Conservation (phyloP, 2,888 invertebrate genomes). For the Drosophila mimica region DNA sequence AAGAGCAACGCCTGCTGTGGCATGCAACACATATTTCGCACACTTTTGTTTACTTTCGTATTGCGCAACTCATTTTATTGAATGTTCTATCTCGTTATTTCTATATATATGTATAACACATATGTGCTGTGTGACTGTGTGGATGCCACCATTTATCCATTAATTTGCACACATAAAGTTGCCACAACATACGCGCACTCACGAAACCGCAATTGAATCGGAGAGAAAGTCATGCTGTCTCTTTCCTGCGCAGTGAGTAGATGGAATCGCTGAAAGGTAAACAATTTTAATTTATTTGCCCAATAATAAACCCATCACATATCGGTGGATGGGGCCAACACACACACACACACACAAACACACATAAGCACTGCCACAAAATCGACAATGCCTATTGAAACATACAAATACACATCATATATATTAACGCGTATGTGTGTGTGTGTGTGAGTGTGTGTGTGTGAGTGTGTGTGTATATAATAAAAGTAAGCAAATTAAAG, state of each 20-base stretch:
- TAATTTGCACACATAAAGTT: constrained; percentile 76
- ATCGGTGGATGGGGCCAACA: constrained; percentile 18
- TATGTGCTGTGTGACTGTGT: constrained; percentile 12
- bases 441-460: constrained; percentile 13
- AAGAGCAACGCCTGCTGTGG: constrained; percentile 8
- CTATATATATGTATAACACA: constrained; percentile 17
- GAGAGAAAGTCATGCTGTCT: constrained; percentile 20
- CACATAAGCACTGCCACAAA: constrained; percentile 10
- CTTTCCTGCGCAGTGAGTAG: constrained; percentile 20
- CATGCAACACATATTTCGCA: constrained; percentile 28
- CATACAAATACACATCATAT: constrained; percentile 53
- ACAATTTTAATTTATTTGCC: constrained; percentile 79
- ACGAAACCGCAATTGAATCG: constrained; percentile 67
- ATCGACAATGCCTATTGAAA: constrained; percentile 36
- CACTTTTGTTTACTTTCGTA: constrained; percentile 56
- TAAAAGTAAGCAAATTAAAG: constrained; percentile 48
- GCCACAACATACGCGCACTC: constrained; percentile 72
- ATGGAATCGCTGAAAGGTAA: constrained; percentile 65
- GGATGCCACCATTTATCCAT: constrained; percentile 69
- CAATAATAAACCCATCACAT: constrained; percentile 77
- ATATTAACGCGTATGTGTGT: constrained; percentile 50
- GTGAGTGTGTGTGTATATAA: constrained; percentile 26
- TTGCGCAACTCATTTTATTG: constrained; percentile 18
- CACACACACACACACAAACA: neutral
- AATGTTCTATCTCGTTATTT: constrained; percentile 22